Percentiles rank a stretch among this genome's conserved stretches.
Evolutionary conservation across 2,888 invertebrate species (phyloP).

Genomic region (Cotesia congregata): DNA sequence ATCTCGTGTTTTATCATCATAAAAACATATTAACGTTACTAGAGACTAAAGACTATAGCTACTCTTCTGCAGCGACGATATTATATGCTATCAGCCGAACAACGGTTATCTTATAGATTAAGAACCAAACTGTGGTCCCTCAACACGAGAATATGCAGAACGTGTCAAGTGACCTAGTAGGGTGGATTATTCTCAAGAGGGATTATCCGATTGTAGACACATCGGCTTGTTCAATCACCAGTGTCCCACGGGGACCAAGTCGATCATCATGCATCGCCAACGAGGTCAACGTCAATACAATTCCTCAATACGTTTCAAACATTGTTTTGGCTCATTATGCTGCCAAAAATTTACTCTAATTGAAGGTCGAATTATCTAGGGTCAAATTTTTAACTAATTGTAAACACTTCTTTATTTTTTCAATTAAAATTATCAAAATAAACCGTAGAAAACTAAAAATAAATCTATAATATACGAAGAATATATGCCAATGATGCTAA

Average conservation of each 20-base stretch:
- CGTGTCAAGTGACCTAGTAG: constrained; percentile 43
- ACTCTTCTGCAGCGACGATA: not conserved
- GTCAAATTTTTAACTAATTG: too few relatives aligned
- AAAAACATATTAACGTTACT: not conserved
- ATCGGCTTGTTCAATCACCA: constrained; percentile 56
- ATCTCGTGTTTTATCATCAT: not conserved
- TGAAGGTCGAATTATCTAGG: too few relatives aligned
- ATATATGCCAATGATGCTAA: too few relatives aligned
- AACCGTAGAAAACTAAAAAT: too few relatives aligned
- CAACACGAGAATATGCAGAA: constrained; percentile 28
- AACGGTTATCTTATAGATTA: constrained; percentile 22
- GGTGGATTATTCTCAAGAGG: constrained; percentile 55
- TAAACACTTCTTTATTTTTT: too few relatives aligned
- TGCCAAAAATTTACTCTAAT: not conserved
- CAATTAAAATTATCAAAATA: too few relatives aligned
- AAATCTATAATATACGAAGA: too few relatives aligned
- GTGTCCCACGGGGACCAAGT: constrained; percentile 37
- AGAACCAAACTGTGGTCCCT: constrained; percentile 17
- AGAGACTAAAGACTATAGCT: not conserved
- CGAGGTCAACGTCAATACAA: not conserved
- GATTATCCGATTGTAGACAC: constrained; percentile 55
- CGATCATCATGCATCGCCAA: not conserved
- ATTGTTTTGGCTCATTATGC: not conserved
- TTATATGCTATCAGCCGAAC: not conserved
- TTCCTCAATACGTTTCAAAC: not conserved